Evolutionary conservation across 2,888 invertebrate species (phyloP), one percentile per base, ranked within the genome.

Genomic region (Augochlorella aurata): DNA sequence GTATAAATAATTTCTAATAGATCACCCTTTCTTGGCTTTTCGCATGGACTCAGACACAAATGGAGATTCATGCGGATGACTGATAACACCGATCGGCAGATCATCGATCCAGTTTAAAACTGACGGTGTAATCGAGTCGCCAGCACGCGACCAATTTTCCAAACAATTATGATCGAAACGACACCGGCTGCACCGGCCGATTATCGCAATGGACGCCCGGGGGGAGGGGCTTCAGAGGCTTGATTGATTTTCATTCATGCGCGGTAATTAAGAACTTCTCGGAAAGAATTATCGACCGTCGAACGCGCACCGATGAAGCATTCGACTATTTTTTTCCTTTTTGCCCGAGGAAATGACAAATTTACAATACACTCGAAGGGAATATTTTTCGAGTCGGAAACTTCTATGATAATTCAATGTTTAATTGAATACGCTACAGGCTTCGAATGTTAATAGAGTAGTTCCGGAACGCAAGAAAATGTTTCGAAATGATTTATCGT

Each of bases 191-290:
- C 54, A 24, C 29, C 61, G 29, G 16, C 54, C 61, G 61, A 61
- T 61, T 29, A 61, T 45, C 50, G 21, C 38, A 66, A 67, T 66
- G 45, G 52, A 21, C 52, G 21, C 44, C 47, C 29, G 29, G 29
- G 29, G n/a, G n/a, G n/a, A n/a, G n/a, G n/a, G n/a, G n/a, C n/a
- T n/a, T n/a, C n/a, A 1, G 29, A 9, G 5, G n/a, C 9, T n/a
- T 45, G 50, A 75, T 78, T 52, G 75, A 78, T 75, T 78, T 63
- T 69, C 68, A 47, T 78, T 74, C 45, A 21, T 14, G 8, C n/a
- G 44, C 38, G 44, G 5, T 63, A 49, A 50, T 74, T 65, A 74
- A 63, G 74, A 29, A 45, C 75, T 16, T 38, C 16, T 18, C 24
- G 45, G 16, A 50, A 47, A 63, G 45, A 75, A 78, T 78, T 75